Percentiles rank a stretch among this genome's conserved stretches.
These are phyloP conservation scores for Theocolax elegans DNA, from an alignment of 1,140 invertebrate species.

Conservation along the genomic window DNA sequence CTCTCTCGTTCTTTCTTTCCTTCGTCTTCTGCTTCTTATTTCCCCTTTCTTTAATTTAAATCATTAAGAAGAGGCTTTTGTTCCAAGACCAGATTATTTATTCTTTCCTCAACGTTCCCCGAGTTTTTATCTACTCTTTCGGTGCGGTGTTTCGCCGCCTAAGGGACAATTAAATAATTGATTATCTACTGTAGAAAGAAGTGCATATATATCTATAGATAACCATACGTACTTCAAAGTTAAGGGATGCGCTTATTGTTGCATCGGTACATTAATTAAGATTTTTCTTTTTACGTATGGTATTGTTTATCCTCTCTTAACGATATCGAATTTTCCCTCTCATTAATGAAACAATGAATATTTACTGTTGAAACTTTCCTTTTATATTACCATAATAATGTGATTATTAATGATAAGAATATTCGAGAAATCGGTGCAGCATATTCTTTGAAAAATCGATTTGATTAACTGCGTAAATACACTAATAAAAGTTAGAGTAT, in stretches of 20 bases:
- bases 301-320: too few species aligned
- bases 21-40: neutral
- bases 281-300: too few species aligned
- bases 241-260: neutral
- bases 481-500: too few species aligned
- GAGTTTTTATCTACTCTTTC: conserved; percentile 32
- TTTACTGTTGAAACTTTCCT: too few species aligned
- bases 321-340: too few species aligned
- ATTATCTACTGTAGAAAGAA: conserved; percentile 6
- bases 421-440: too few species aligned
- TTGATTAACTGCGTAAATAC: too few species aligned
- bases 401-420: too few species aligned
- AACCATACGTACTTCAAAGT: neutral
- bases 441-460: too few species aligned
- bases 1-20: conserved; percentile 41
- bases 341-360: too few species aligned
- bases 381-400: too few species aligned
- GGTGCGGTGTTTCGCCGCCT: neutral
- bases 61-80: conserved; percentile 41
- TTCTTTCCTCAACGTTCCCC: neutral
- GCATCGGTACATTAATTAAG: neutral
- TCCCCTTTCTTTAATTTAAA: conserved; percentile 37
- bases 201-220: neutral
- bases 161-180: conserved; percentile 39
- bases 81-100: conserved; percentile 32